Percentiles rank a stretch among this genome's conserved stretches.
phyloP scores from a whole-genome alignment of 2,113 vertebrate species.

The Galemys pyrenaicus region DNA sequence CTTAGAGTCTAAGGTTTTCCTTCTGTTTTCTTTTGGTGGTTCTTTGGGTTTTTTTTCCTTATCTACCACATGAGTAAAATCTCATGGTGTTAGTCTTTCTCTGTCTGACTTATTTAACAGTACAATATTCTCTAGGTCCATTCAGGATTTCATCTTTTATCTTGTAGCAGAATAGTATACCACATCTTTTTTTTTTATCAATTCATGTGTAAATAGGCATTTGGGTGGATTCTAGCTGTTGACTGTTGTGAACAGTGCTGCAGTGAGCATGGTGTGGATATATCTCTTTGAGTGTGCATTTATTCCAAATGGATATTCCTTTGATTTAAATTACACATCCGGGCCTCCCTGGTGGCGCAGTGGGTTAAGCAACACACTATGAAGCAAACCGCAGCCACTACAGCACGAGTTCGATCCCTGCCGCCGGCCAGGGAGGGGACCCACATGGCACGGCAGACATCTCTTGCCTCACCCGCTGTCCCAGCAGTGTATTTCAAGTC shows the following conservation, averaged over 20 bases:
- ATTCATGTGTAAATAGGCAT: not conserved
- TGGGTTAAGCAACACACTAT: too few species aligned
- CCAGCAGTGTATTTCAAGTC: too few species aligned
- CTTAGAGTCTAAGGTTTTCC: not conserved
- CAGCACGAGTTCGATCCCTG: too few species aligned
- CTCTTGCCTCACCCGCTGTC: too few species aligned
- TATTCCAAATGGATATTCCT: not conserved
- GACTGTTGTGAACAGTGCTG: not conserved
- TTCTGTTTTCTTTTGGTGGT: not conserved
- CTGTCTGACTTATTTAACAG: not conserved
- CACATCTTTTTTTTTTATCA: not conserved
- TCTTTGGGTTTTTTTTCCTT: not conserved
- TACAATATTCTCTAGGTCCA: not conserved
- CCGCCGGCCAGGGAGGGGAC: too few species aligned
- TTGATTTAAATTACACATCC: not conserved
- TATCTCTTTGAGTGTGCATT: not conserved
- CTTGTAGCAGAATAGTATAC: not conserved
- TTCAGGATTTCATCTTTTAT: not conserved
- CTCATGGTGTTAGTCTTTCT: not conserved
- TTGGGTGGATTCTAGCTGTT: not conserved
- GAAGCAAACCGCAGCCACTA: too few species aligned
- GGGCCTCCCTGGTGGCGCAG: too few species aligned
- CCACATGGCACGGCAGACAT: too few species aligned
- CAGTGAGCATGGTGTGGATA: not conserved
- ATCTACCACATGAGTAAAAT: not conserved